phyloP scores from a whole-genome alignment of 2,113 vertebrate species.

The Turnix velox region DNA sequence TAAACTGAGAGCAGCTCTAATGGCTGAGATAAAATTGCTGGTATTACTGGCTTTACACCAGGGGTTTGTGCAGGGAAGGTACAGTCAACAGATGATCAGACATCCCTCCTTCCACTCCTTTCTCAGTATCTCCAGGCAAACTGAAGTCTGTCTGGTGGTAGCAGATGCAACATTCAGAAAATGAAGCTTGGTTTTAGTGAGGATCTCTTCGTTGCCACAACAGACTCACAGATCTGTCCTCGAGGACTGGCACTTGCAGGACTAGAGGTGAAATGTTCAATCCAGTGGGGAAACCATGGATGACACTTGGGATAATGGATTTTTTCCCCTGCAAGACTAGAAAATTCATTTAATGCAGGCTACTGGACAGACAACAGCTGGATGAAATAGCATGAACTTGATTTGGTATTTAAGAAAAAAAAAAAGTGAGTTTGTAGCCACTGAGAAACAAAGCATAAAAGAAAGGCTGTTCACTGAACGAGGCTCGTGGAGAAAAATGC shows the following conservation, averaged over 20 bases:
- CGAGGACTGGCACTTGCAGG: neutral
- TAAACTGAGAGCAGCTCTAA: neutral
- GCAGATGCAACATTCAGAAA: neutral
- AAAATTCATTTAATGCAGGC: neutral
- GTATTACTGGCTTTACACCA: neutral
- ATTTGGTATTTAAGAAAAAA: neutral
- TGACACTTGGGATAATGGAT: neutral
- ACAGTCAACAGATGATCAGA: neutral
- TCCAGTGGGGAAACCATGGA: neutral
- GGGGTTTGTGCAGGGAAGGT: neutral
- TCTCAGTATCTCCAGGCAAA: neutral
- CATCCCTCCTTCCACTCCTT: neutral
- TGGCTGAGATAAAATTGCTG: neutral
- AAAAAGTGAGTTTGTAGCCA: neutral
- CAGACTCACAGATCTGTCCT: neutral
- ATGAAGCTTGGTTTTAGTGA: neutral
- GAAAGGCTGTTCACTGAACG: neutral
- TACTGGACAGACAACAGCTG: neutral
- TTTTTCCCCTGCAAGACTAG: neutral
- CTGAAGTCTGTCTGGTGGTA: neutral
- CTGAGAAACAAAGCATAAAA: neutral
- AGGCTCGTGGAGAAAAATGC: neutral
- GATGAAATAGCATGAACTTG: neutral
- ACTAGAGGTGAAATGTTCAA: neutral
- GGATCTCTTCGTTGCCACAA: neutral